Conservation (phyloP, 1,140 invertebrate genomes). For the Branchinecta lynchi region DNA sequence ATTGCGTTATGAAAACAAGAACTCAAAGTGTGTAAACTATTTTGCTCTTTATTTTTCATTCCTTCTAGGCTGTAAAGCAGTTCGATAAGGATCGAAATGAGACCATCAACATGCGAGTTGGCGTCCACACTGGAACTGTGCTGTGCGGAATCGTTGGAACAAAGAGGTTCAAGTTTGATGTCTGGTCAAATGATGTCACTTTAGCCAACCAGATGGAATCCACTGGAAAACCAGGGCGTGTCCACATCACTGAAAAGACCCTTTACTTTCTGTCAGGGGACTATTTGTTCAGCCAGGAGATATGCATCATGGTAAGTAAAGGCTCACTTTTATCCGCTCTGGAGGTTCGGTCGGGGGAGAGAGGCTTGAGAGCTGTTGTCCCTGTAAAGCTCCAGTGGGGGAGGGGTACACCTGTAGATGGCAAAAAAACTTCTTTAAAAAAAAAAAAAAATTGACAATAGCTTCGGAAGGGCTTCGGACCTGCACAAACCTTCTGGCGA, state of each 20-base stretch:
- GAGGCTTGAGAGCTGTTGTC: not conserved
- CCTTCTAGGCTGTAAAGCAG: slow-evolving; percentile 54
- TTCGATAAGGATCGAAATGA: slow-evolving; percentile 70
- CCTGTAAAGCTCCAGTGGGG: no score
- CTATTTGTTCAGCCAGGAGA: slow-evolving; percentile 70
- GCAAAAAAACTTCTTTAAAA: no score
- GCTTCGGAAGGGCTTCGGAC: no score
- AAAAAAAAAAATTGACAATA: no score
- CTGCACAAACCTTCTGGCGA: no score
- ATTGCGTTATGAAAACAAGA: no score
- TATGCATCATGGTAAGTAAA: slow-evolving; percentile 54
- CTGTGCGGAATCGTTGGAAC: slow-evolving; percentile 79
- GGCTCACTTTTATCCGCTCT: no score
- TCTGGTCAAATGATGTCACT: slow-evolving; percentile 85
- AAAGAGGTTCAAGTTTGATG: slow-evolving; percentile 77
- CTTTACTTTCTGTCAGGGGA: slow-evolving; percentile 55
- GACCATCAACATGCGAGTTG: slow-evolving; percentile 75
- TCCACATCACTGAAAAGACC: slow-evolving; percentile 82
- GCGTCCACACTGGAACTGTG: slow-evolving; percentile 76
- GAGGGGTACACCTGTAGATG: no score
- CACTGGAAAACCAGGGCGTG: slow-evolving; percentile 65
- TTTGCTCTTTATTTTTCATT: no score
- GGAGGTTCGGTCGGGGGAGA: not conserved
- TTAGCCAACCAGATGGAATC: slow-evolving; percentile 82
- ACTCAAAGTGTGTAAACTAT: no score